Evolutionary conservation across 2,113 vertebrate genomes (phyloP).

Genomic region (Orientallactaga bullata): DNA sequence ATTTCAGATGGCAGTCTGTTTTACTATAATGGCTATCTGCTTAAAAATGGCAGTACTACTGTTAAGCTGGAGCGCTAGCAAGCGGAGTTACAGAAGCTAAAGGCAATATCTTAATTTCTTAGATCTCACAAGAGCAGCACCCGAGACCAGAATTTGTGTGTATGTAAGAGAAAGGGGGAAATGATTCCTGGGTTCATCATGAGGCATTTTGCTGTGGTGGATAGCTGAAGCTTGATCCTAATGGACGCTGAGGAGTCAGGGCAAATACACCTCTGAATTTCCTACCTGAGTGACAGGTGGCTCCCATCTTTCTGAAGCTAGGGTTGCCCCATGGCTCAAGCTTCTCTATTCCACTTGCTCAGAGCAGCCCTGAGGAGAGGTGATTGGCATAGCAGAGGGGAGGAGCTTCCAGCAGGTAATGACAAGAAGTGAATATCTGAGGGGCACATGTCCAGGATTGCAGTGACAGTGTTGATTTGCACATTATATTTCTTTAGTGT

Average conservation of each 20-base stretch:
- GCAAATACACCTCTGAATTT: background rate
- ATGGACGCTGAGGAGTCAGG: background rate
- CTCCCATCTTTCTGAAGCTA: background rate
- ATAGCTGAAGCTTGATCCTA: background rate
- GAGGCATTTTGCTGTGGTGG: background rate
- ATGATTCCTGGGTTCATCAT: background rate
- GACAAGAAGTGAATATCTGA: too few species aligned
- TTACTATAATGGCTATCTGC: too few species aligned
- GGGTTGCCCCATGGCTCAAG: rapidly evolving
- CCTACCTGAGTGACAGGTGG: background rate
- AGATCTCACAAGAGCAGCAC: too few species aligned
- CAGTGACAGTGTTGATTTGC: too few species aligned
- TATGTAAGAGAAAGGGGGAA: background rate
- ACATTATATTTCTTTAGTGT: too few species aligned
- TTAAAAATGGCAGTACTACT: too few species aligned
- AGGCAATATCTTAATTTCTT: too few species aligned
- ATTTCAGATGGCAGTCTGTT: too few species aligned
- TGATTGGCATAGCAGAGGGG: too few species aligned
- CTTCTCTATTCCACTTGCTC: background rate
- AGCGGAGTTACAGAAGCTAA: too few species aligned
- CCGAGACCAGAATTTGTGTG: background rate
- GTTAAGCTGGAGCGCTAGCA: too few species aligned
- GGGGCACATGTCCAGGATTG: too few species aligned
- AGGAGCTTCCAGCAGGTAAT: background rate
- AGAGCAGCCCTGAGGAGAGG: background rate